Percentiles rank a stretch among this genome's conserved stretches.
phyloP scores from a whole-genome alignment of 2,888 invertebrate species.

The Dorcus parallelipipedus region DNA sequence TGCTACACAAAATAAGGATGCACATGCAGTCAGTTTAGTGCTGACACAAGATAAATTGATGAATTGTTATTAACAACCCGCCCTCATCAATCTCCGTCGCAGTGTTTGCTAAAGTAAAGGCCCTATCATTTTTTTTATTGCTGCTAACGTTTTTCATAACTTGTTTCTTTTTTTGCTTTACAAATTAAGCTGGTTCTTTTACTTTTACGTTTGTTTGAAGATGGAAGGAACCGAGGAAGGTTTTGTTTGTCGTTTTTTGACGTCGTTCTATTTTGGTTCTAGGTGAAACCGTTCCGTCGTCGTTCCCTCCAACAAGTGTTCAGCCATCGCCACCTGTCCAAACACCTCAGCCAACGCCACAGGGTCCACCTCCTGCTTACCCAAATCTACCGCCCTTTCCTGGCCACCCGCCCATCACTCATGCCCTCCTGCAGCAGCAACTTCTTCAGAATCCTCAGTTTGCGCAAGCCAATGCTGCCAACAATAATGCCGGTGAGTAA shows the following conservation, averaged over 20 bases:
- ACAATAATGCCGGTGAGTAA: constrained; percentile 54
- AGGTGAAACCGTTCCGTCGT: constrained; percentile 53
- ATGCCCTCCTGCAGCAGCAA: constrained; percentile 53
- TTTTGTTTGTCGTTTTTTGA: background rate
- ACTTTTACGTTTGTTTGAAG: background rate
- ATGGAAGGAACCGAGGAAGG: no score
- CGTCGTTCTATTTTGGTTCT: constrained; percentile 26
- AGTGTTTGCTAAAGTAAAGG: no score
- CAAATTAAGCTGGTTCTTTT: background rate
- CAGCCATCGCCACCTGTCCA: constrained; percentile 28
- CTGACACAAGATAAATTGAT: no score
- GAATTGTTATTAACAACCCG: no score
- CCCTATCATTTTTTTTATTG: no score
- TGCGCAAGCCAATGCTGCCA: constrained; percentile 40
- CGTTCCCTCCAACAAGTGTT: constrained; percentile 42
- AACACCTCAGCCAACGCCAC: constrained; percentile 37
- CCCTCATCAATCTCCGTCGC: no score
- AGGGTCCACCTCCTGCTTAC: constrained; percentile 46
- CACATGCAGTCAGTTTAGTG: no score
- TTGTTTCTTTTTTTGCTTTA: no score
- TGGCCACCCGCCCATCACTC: constrained; percentile 32
- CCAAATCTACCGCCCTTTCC: constrained; percentile 46
- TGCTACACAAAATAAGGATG: no score
- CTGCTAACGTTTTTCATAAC: no score
- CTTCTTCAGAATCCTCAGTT: constrained; percentile 56